Conservation (phyloP, 2,113 vertebrate genomes). For the Recurvirostra avosetta region DNA sequence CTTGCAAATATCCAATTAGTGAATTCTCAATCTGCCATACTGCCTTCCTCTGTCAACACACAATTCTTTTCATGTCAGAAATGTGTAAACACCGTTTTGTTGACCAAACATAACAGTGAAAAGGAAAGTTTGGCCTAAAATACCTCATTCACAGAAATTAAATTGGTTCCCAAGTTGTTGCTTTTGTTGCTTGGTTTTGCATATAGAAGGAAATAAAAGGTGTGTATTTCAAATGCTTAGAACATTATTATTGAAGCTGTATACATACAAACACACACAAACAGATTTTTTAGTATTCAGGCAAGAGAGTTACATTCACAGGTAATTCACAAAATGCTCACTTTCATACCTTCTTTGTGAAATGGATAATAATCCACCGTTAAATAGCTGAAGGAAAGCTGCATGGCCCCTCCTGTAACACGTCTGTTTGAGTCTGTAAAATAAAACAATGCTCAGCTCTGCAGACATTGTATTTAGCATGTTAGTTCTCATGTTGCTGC, state of each 20-base stretch:
- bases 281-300: background rate
- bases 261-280: background rate
- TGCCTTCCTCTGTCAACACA: background rate
- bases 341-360: constrained; percentile 89
- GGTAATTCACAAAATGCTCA: background rate
- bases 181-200: background rate
- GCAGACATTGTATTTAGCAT: background rate
- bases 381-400: constrained; percentile 92
- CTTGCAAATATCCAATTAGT: background rate
- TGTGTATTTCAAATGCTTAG: background rate
- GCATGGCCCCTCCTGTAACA: constrained; percentile 94
- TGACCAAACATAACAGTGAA: background rate
- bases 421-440: constrained; percentile 82
- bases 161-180: background rate
- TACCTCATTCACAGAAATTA: background rate
- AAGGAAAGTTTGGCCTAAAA: background rate
- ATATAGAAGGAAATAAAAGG: background rate
- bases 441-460: background rate
- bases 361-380: constrained; percentile 97
- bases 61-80: background rate
- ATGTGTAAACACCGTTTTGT: background rate
- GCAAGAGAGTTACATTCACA: background rate
- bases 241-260: background rate
- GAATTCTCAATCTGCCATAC: background rate
- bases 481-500: background rate